phyloP scores from a whole-genome alignment of 2,888 invertebrate genomes.

The Timema podura region DNA sequence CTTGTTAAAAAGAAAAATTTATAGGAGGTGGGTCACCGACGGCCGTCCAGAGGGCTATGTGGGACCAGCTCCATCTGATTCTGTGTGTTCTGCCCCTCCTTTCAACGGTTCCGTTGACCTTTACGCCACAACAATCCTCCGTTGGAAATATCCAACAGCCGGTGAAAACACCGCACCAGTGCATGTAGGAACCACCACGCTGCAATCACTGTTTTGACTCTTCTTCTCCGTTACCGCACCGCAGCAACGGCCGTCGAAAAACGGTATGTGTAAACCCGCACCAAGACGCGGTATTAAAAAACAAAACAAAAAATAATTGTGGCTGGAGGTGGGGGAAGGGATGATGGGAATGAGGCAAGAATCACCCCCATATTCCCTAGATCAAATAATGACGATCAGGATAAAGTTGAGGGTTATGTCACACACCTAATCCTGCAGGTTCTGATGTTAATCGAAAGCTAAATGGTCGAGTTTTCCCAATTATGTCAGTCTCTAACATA shows the following conservation, averaged over 20 bases:
- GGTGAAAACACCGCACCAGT: constrained; percentile 8
- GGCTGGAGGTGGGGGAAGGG: too few species aligned
- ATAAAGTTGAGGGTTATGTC: too few species aligned
- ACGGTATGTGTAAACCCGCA: neutral
- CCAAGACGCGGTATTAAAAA: too few species aligned
- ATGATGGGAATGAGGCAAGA: too few species aligned
- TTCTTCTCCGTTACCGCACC: neutral
- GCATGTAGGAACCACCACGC: constrained; percentile 1
- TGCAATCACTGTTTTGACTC: neutral
- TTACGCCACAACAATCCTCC: neutral
- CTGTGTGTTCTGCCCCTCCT: neutral
- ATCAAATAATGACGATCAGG: too few species aligned
- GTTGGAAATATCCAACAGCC: constrained; percentile 6
- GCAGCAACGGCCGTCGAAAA: constrained; percentile 2
- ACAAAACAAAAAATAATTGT: too few species aligned
- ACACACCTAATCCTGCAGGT: too few species aligned
- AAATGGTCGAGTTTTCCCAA: too few species aligned
- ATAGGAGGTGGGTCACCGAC: neutral
- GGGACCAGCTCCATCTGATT: neutral
- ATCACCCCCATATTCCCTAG: too few species aligned
- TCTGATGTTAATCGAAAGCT: too few species aligned
- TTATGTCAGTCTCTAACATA: too few species aligned
- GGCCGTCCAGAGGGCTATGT: neutral
- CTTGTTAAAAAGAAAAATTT: neutral
- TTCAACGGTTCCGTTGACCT: neutral